Base-by-base conservation (phyloP, 1,140 invertebrate genomes). In the Megalopta genalis region DNA sequence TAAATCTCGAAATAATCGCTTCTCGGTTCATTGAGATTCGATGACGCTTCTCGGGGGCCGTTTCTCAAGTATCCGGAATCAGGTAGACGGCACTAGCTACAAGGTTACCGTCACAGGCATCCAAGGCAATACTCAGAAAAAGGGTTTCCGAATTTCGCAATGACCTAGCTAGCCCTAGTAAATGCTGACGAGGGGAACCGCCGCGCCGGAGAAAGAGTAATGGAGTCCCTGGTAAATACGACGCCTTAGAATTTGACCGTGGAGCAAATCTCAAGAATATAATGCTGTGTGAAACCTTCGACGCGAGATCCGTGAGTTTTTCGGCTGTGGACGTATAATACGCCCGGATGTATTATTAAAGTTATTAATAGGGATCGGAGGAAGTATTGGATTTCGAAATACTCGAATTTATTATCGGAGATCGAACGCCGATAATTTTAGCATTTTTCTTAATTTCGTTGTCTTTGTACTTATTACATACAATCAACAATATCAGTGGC, bases 121-220 rank as follows among this genome's bases (percentile, higher is more conserved):
- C 27, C 54, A 18, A 62, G 37, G 23, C 62, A 68, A 82, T 83
- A 75, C 83, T 37, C 32, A 67, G 76, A 82, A 86, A 59, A 84
- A 71, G 76, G 86, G 69, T 82, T 72, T 57, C 57, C 46, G 63
- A 81, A 82, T 84, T 86, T 87, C 74, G 79, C 79, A 77, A 84
- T 32, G 68, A 57, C 21, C 23, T 25, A 52, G 76, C 54, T 32
- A 32, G 32, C 32, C 32, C 32, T 52, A 77, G 81, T 77, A 81
- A 80, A 85, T 39, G 54, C 10, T 25, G 23, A 49, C 64, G 23
- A 32, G 39, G 42, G 39, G 46, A 18, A 54, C 57, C 66, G 49
- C 62, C 74, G 49, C 66, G 54, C 62, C 70, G 49, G 63, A 65
- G 67, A 72, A 80, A 77, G 49, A 84, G 65, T 37, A 74, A 68